These are phyloP conservation scores for Macaria notata DNA, from an alignment of 2,888 invertebrate species.

Conservation along the genomic window DNA sequence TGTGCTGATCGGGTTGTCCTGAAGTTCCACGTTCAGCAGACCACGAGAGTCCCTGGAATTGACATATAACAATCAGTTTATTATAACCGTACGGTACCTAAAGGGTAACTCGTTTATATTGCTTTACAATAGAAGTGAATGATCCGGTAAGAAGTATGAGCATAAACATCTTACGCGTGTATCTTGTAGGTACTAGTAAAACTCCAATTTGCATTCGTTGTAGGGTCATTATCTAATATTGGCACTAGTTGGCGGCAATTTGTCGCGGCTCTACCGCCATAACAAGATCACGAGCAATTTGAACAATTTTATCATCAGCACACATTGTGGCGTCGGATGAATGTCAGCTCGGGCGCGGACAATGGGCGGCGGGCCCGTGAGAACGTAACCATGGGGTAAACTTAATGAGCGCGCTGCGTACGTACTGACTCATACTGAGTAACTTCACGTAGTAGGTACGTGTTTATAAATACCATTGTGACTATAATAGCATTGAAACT, in stretches of 20 bases:
- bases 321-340: constrained; percentile 52
- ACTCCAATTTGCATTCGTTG: constrained; percentile 76
- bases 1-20: constrained; percentile 84
- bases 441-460: neutral
- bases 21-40: constrained; percentile 86
- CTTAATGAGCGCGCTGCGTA: constrained; percentile 22
- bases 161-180: constrained; percentile 41
- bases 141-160: constrained; percentile 25
- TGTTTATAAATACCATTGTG: no score
- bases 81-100: no score
- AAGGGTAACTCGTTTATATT: no score
- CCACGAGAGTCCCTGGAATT: constrained; percentile 84
- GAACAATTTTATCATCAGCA: constrained; percentile 72
- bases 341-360: constrained; percentile 48
- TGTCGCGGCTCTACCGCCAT: constrained; percentile 53
- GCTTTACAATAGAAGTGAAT: no score
- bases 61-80: neutral
- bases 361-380: constrained; percentile 52
- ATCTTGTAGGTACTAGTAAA: constrained; percentile 41
- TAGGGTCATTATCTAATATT: constrained; percentile 76
- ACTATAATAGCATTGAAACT: no score
- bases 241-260: constrained; percentile 63
- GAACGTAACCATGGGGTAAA: constrained; percentile 45
- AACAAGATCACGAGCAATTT: constrained; percentile 72
- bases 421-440: constrained; percentile 1